Conservation (phyloP, 2,797 vertebrate genomes). For the Galaxias olidus region DNA sequence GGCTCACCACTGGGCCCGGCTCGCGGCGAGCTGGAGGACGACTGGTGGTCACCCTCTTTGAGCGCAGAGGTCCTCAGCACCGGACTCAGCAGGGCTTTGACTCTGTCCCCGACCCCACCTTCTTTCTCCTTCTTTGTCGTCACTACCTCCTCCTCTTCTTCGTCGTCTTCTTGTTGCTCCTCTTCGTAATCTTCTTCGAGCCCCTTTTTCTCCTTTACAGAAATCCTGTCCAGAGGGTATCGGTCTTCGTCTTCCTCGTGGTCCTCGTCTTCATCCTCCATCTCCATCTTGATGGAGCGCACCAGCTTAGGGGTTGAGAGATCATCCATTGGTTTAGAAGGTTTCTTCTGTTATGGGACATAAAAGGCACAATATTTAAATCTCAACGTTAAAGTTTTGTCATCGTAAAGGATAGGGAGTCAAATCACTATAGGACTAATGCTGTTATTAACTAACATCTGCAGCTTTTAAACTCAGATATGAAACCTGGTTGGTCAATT, state of each 20-base stretch:
- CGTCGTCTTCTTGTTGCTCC: conserved; percentile 33
- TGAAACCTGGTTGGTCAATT: no score
- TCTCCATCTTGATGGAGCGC: conserved; percentile 86
- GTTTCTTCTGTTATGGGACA: conserved; percentile 78
- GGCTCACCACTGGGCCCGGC: conserved; percentile 92
- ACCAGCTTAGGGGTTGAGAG: conserved; percentile 78
- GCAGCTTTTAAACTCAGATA: no score
- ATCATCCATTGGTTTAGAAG: conserved; percentile 82
- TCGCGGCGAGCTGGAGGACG: conserved; percentile 89
- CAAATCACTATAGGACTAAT: no score
- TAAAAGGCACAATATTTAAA: no score
- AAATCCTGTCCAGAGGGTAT: conserved; percentile 45
- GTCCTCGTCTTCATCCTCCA: conserved; percentile 71
- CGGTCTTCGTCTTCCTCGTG: conserved; percentile 21
- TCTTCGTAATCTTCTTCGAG: conserved; percentile 49
- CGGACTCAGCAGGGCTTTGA: conserved; percentile 60
- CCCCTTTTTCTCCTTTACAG: conserved; percentile 49
- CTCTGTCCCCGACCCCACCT: conserved; percentile 59
- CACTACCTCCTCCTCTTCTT: conserved; percentile 49
- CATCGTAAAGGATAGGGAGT: no score
- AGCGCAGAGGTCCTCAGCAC: conserved; percentile 75
- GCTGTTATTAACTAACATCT: no score
- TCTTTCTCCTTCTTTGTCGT: conserved; percentile 79
- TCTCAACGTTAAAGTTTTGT: no score
- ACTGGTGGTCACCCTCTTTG: conserved; percentile 90